These are phyloP conservation scores for Sebastes fasciatus DNA, from an alignment of 2,113 vertebrate genomes.

Conservation along the genomic window DNA sequence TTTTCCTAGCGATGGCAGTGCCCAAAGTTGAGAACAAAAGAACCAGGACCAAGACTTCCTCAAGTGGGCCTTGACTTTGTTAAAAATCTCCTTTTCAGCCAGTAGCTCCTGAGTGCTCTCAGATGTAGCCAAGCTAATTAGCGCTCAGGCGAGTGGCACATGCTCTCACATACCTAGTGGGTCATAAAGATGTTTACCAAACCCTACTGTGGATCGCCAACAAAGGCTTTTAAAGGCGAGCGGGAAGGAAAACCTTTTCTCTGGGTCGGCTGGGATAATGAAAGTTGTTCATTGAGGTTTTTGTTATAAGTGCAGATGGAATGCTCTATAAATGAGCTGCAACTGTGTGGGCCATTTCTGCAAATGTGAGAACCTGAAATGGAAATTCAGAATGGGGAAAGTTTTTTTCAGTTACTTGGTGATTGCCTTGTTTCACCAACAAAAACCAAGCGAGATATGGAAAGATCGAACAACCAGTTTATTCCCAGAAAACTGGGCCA, in stretches of 20 bases:
- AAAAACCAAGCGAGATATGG: constrained; percentile 43
- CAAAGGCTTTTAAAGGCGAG: constrained; percentile 72
- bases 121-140: constrained; percentile 82
- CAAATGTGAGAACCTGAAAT: constrained; percentile 68
- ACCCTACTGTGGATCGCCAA: constrained; percentile 65
- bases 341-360: constrained; percentile 64
- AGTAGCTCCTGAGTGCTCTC: constrained; percentile 79
- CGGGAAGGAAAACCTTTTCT: constrained; percentile 55
- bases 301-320: constrained; percentile 63
- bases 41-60: constrained; percentile 46
- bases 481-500: constrained; percentile 28
- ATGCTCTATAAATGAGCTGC: constrained; percentile 68
- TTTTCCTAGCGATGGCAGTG: constrained; percentile 7
- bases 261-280: constrained; percentile 55
- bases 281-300: constrained; percentile 77
- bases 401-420: constrained; percentile 33
- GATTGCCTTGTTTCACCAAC: constrained; percentile 28
- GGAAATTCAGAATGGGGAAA: constrained; percentile 37
- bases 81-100: constrained; percentile 57
- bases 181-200: constrained; percentile 81
- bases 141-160: constrained; percentile 73
- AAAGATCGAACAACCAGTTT: constrained; percentile 12
- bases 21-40: constrained; percentile 37
- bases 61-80: constrained; percentile 63
- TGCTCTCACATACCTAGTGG: constrained; percentile 73